phyloP scores from a whole-genome alignment of 2,888 invertebrate genomes.

The Petrophora chlorosata region DNA sequence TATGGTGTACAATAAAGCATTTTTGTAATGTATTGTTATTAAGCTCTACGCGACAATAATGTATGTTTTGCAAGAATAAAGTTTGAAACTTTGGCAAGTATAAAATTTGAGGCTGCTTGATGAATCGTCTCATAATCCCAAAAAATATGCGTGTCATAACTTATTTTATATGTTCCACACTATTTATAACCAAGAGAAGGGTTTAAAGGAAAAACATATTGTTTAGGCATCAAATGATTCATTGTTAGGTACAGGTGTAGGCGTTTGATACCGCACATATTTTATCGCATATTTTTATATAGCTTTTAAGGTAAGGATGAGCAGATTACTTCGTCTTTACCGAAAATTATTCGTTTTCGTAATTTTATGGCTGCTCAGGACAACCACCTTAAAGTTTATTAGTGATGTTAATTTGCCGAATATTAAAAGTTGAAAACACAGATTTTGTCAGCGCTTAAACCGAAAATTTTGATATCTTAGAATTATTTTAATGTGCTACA shows the following conservation, averaged over 20 bases:
- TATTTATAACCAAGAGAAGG: constrained; percentile 5
- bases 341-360: too few relatives aligned
- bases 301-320: constrained; percentile 5
- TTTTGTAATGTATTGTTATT: too few relatives aligned
- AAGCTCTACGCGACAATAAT: too few relatives aligned
- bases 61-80: too few relatives aligned
- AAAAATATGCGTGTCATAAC: too few relatives aligned
- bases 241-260: constrained; percentile 40
- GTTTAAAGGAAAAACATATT: constrained; percentile 17
- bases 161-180: background rate
- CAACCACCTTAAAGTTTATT: constrained; percentile 8
- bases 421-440: constrained; percentile 3
- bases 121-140: too few relatives aligned
- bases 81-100: too few relatives aligned
- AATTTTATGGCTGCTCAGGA: background rate
- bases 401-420: constrained; percentile 29
- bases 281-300: constrained; percentile 11
- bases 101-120: too few relatives aligned
- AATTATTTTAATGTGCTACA: constrained; percentile 47
- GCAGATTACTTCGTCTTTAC: constrained; percentile 1
- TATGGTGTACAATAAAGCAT: too few relatives aligned
- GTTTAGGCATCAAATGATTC: constrained; percentile 44
- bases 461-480: constrained; percentile 33
- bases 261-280: constrained; percentile 29
- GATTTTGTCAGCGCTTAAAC: constrained; percentile 11